Percentiles rank a stretch among this genome's conserved stretches.
Conservation (phyloP, 2,888 invertebrate genomes). For the Protonemura montana region DNA sequence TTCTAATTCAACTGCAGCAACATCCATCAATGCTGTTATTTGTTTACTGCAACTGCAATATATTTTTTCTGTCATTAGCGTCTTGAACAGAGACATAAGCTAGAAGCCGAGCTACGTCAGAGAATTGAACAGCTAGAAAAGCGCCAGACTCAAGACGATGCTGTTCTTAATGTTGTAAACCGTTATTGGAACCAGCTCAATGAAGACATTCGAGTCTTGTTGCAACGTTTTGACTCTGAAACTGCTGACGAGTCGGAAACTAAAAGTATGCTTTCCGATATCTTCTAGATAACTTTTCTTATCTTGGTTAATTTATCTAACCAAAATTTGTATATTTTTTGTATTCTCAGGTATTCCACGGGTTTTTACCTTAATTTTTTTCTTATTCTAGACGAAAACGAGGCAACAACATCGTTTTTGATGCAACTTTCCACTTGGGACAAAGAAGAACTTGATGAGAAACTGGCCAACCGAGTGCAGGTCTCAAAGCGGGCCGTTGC, state of each 20-base stretch:
- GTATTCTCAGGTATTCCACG: no score
- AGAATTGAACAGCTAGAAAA: slow-evolving; percentile 94
- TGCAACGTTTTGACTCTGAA: slow-evolving; percentile 97
- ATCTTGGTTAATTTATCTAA: no score
- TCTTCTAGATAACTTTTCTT: slow-evolving; percentile 24
- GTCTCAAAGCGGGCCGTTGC: slow-evolving; percentile 96
- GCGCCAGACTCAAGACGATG: slow-evolving; percentile 95
- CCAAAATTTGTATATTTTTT: no score
- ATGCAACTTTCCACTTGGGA: slow-evolving; percentile 97
- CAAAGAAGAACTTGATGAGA: slow-evolving; percentile 95
- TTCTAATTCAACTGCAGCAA: no score
- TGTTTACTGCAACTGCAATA: slow-evolving; percentile 13
- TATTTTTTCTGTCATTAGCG: slow-evolving; percentile 63
- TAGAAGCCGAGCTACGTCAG: slow-evolving; percentile 86
- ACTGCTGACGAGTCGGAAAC: slow-evolving; percentile 96
- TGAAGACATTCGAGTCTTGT: slow-evolving; percentile 92
- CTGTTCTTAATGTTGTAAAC: slow-evolving; percentile 96
- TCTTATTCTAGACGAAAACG: slow-evolving; percentile 81
- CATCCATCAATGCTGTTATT: no score
- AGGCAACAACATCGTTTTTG: slow-evolving; percentile 94
- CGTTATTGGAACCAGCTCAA: slow-evolving; percentile 96
- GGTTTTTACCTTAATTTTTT: no score
- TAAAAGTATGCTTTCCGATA: slow-evolving; percentile 71
- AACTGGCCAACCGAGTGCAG: slow-evolving; percentile 93
- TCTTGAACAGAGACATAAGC: slow-evolving; percentile 89